Base-by-base conservation (phyloP, 2,888 invertebrate species). In the Cerceris rybyensis region DNA sequence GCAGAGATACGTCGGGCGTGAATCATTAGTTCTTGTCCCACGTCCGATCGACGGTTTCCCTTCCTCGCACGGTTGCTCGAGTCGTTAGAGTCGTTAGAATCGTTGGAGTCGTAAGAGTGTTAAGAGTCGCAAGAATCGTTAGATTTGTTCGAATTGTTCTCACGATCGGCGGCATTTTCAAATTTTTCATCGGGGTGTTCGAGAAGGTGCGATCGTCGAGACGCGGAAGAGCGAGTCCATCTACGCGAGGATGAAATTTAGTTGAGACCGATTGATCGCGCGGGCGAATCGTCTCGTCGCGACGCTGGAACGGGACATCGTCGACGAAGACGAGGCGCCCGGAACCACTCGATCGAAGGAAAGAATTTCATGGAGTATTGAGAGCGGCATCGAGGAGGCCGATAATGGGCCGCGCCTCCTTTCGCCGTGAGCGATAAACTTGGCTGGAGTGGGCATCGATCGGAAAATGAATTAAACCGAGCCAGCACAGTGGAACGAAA, bases 341-440 rank as follows among this genome's bases (percentile, higher is more conserved):
- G 41, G 59, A 46, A 54, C 41, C 61, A 39, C 43, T 43, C 55
- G 41, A 71, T 75, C 63, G 74, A 70, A 66, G 64, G 65, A 60
- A 79, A 75, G 71, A 81, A 84, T 82, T 84, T 66, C 7, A 57
- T 64, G 42, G 76, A 75, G 75, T 66, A 72, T 80, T 78, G 69
- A 75, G 66, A 70, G 72, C 60, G 43, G 57, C 55, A 68, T 81
- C 55, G 54, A 67, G 49, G 49, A 17, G 46, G 42, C 46, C 57
- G 57, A 55, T 79, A 82, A 79, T 70, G 71, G 55, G 77, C 74
- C 79, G 67, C 79, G 58, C 83, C 81, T 83, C 75, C 65, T 75
- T 65, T 57, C 59, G 59, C 16, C 43, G 39, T 28, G 17, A 42
- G 28, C 46, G 46, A 70, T 57, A 66, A 71, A 67, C 42, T 60